These are phyloP conservation scores for Mamestra brassicae DNA, from an alignment of 2,888 invertebrate species.

Conservation along the genomic window DNA sequence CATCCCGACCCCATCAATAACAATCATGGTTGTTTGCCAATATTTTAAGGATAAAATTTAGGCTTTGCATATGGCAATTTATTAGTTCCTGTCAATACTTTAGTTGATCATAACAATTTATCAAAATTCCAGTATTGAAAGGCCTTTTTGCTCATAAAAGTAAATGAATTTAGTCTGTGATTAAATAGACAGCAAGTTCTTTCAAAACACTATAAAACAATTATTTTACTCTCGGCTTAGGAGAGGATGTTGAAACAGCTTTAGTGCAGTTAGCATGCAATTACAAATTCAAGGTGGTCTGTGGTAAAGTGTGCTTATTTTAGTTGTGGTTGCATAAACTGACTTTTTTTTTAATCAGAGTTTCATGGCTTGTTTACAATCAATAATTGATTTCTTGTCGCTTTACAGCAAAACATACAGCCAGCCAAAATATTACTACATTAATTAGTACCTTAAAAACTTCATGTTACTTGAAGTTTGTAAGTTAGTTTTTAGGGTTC, in stretches of 20 bases:
- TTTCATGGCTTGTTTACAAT: neutral
- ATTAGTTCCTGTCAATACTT: no score
- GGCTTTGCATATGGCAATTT: neutral
- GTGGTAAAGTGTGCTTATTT: neutral
- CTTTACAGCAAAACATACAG: neutral
- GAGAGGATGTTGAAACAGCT: conserved; percentile 30
- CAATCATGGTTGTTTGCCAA: no score
- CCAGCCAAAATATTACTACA: no score
- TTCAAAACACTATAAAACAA: conserved; percentile 31
- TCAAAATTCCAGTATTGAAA: no score
- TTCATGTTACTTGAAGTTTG: no score
- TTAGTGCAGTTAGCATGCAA: conserved; percentile 17
- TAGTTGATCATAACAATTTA: no score
- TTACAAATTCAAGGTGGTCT: conserved; percentile 43
- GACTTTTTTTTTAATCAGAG: neutral
- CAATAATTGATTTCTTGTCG: neutral
- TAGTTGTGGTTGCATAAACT: neutral
- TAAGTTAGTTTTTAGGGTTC: no score
- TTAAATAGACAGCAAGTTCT: conserved; percentile 1
- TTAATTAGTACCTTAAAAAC: no score
- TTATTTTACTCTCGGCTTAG: conserved; percentile 9
- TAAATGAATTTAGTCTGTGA: neutral
- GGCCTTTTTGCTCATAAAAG: no score
- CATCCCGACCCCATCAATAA: no score
- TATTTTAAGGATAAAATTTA: no score